Base-by-base conservation (phyloP, 1,140 invertebrate genomes). In the Lepeophtheirus salmonis region DNA sequence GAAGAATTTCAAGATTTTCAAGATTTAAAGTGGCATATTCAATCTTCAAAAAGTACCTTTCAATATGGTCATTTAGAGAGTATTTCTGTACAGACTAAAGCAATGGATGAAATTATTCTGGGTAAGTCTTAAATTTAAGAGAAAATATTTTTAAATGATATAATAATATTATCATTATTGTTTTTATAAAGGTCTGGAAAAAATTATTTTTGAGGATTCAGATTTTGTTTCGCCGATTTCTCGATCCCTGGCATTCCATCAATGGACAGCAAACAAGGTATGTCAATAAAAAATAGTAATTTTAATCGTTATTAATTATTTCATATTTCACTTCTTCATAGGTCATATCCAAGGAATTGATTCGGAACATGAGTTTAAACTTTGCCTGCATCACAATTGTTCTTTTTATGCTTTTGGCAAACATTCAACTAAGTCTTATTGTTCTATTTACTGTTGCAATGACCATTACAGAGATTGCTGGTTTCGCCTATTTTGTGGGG, bases 381-480 rank as follows among this genome's bases (percentile, higher is more conserved):
- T 68, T 70, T n/a, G 60, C 70, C 3, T 72, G 74, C 21, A 75
- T 79, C 10, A 71, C 72, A 50, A 59, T 74, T 20, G 74, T 78
- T 14, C 77, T 76, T 2, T 61, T 76, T 24, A 20, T 76, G n/a
- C 67, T 79, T 17, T 71, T 78, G 49, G 72, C 73, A 57, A 73
- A 79, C 63, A 53, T 77, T 12, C 66, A 68, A 57, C n/a, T 52
- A 4, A 52, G 50, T 16, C 4, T 52, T 16, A 52, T 52, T 10
- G 50, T 52, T 21, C 21, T 52, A 18, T 6, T 52, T 65, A 69
- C 72, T 64, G 76, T 78, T 14, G 65, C 75, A 2, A 73, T 78
- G 55, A 78, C 76, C 0, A 68, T 79, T 55, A 70, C 78, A 22
- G 73, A 77, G 67, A 70, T 79, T 25, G 67, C 73, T 14, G 77